These are phyloP conservation scores for Naja naja DNA, from an alignment of 2,113 vertebrate genomes.

Conservation along the genomic window DNA sequence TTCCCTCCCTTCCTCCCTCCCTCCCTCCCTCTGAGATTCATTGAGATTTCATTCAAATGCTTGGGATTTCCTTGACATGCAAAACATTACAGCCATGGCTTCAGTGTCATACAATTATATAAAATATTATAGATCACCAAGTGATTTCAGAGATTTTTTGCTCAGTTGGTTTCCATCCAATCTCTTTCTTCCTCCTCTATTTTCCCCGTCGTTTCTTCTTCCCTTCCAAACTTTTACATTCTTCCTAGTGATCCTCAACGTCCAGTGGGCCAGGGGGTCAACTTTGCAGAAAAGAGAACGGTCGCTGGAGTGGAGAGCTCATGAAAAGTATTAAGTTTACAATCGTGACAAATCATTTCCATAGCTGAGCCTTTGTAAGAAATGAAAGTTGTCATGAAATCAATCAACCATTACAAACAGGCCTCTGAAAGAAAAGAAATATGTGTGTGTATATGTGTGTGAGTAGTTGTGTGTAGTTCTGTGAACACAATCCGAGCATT, in stretches of 20 bases:
- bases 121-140: background rate
- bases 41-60: background rate
- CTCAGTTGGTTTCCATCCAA: background rate
- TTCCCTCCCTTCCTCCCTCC: background rate
- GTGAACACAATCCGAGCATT: background rate
- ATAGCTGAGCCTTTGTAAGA: conserved; percentile 54
- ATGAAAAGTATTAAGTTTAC: conserved; percentile 52
- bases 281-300: conserved; percentile 44
- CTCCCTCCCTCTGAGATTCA: background rate
- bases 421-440: background rate
- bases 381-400: conserved; percentile 65
- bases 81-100: too few relatives aligned
- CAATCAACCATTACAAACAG: conserved; percentile 44
- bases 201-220: background rate
- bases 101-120: too few relatives aligned
- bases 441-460: background rate
- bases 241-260: conserved; percentile 22
- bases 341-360: conserved; percentile 59
- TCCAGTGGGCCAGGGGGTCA: conserved; percentile 50
- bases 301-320: conserved; percentile 45
- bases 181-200: too few relatives aligned
- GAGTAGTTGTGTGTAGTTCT: background rate
- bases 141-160: background rate
- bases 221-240: background rate
- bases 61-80: background rate